Conservation (phyloP, 2,888 invertebrate species). For the Lithophane semibrunnea region DNA sequence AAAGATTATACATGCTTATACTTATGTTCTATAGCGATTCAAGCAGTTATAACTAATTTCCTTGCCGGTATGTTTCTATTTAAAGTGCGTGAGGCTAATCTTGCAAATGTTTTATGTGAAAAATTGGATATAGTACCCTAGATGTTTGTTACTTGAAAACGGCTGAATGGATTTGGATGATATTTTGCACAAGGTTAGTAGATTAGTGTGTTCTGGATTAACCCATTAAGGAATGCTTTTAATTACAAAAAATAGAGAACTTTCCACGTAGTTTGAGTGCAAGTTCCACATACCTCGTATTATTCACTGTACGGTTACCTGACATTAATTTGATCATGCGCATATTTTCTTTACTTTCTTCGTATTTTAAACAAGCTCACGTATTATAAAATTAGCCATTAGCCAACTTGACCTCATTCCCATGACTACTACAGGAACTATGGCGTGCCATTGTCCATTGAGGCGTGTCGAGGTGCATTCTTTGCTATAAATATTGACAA, state of each 20-base stretch:
- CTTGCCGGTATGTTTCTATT: conserved; percentile 43
- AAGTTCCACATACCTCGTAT: conserved; percentile 3
- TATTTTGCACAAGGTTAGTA: not conserved
- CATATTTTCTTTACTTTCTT: conserved; percentile 43
- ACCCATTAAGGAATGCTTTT: not conserved
- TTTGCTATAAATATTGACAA: conserved; percentile 58
- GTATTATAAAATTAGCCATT: conserved; percentile 48
- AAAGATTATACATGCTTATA: conserved; percentile 58
- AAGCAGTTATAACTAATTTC: conserved; percentile 54
- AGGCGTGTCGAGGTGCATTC: conserved; percentile 53
- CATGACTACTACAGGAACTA: conserved; percentile 46
- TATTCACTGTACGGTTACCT: conserved; percentile 17
- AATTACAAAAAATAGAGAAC: not conserved
- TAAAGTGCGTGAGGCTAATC: not conserved
- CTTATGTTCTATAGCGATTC: conserved; percentile 34
- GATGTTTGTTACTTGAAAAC: not conserved
- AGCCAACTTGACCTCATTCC: conserved; percentile 53
- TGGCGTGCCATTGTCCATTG: conserved; percentile 46
- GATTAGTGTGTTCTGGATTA: not conserved
- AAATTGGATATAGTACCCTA: not conserved
- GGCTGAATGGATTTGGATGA: not conserved
- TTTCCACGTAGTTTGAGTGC: not conserved
- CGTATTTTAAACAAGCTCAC: conserved; percentile 41
- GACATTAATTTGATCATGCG: conserved; percentile 51
- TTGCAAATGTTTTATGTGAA: conserved; percentile 6